These are phyloP conservation scores for Galaxea fascicularis DNA, from an alignment of 92 coral and sea anemone species.

Conservation along the genomic window DNA sequence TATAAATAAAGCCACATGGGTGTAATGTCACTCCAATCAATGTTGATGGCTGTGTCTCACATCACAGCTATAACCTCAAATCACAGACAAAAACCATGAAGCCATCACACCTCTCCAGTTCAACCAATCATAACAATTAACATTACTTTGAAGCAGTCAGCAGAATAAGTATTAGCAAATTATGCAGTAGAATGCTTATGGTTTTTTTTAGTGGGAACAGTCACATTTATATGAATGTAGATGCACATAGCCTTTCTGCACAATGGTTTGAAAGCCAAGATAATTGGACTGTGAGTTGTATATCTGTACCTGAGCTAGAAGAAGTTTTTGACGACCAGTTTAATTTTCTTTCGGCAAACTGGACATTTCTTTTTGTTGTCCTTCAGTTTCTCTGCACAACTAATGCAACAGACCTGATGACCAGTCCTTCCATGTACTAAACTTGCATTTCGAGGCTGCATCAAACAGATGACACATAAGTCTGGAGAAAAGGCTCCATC, in stretches of 20 bases:
- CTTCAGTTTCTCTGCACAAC: constrained; percentile 91
- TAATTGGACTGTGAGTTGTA: not conserved
- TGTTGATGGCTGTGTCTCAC: too few relatives aligned
- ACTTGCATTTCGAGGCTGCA: constrained; percentile 91
- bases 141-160: too few relatives aligned
- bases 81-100: not conserved
- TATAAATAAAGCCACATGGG: too few relatives aligned
- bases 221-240: not conserved
- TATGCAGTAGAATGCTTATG: too few relatives aligned
- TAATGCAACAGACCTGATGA: constrained; percentile 93
- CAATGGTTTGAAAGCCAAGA: not conserved
- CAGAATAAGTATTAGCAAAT: too few relatives aligned
- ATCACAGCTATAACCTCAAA: not conserved
- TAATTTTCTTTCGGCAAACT: constrained; percentile 91
- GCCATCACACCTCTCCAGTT: too few relatives aligned
- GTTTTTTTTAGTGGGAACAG: not conserved
- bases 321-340: constrained; percentile 86
- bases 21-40: too few relatives aligned
- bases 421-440: constrained; percentile 93
- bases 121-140: too few relatives aligned
- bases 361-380: constrained; percentile 88
- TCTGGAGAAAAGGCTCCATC: constrained; percentile 40
- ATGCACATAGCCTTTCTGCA: not conserved
- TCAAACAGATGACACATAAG: constrained; percentile 87
- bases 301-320: constrained; percentile 44